Conservation (phyloP, 2,888 invertebrate species). For the Acheta domesticus region DNA sequence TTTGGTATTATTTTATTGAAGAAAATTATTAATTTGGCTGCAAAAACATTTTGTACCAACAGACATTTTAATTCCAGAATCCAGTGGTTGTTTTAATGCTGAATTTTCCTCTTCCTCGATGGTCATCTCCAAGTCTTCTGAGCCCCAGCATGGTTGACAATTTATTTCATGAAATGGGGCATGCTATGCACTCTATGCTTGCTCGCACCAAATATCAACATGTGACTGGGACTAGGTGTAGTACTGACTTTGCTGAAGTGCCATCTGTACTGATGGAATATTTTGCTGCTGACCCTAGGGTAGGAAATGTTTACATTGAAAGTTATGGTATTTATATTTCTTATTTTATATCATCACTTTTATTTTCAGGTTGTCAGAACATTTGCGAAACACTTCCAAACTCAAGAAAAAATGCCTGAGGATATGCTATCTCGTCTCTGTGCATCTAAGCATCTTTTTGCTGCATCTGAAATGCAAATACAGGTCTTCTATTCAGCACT, state of each 20-base stretch:
- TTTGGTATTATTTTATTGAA: too few species aligned
- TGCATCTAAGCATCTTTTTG: slow-evolving; percentile 80
- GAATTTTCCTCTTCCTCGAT: slow-evolving; percentile 73
- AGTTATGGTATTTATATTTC: neutral
- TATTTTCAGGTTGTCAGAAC: slow-evolving; percentile 65
- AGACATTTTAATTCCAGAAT: slow-evolving; percentile 52
- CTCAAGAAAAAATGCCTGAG: slow-evolving; percentile 77
- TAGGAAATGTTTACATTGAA: slow-evolving; percentile 42
- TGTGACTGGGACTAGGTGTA: slow-evolving; percentile 93
- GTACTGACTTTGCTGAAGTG: slow-evolving; percentile 98
- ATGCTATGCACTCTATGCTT: slow-evolving; percentile 98
- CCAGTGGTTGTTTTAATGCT: slow-evolving; percentile 93
- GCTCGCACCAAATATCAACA: slow-evolving; percentile 94
- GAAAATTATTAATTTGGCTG: too few species aligned
- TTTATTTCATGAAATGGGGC: slow-evolving; percentile 98
- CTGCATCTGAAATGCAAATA: slow-evolving; percentile 82
- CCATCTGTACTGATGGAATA: slow-evolving; percentile 99
- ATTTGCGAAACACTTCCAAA: slow-evolving; percentile 89
- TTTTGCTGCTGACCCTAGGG: slow-evolving; percentile 85
- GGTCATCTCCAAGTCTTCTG: slow-evolving; percentile 74
- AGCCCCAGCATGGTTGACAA: slow-evolving; percentile 87
- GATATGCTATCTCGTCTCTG: slow-evolving; percentile 75
- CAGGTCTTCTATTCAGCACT: slow-evolving; percentile 91
- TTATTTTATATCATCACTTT: slow-evolving; percentile 3
- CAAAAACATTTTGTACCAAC: neutral